Conservation (phyloP, 2,113 vertebrate species). For the Cinclus mexicanus region DNA sequence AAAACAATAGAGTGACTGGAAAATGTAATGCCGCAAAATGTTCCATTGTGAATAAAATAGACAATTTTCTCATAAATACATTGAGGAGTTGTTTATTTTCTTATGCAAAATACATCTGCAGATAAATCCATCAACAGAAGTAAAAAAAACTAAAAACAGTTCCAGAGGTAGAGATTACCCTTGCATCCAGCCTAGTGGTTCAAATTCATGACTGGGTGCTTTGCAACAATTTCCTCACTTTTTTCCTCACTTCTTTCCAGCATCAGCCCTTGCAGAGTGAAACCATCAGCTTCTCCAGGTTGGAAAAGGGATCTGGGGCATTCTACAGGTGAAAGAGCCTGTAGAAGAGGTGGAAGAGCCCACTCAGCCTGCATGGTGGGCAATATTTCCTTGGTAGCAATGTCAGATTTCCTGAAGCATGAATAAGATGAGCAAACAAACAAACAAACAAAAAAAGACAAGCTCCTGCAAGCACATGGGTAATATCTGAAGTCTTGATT, state of each 20-base stretch:
- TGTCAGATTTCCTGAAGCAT: background rate
- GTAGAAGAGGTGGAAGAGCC: background rate
- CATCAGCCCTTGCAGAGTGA: background rate
- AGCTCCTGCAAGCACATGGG: accelerated
- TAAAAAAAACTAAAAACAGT: background rate
- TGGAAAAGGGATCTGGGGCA: background rate
- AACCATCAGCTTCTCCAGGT: background rate
- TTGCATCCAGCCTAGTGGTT: background rate
- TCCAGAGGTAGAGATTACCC: background rate
- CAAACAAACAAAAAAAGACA: background rate
- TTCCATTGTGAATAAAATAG: accelerated
- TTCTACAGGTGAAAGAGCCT: no score
- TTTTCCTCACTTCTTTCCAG: background rate
- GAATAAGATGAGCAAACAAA: background rate
- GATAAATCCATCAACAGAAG: background rate
- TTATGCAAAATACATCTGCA: background rate
- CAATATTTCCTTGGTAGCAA: no score
- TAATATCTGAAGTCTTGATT: background rate
- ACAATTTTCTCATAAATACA: background rate
- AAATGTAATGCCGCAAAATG: accelerated
- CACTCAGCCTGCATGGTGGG: background rate
- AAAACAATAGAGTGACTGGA: background rate
- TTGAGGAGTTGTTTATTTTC: background rate
- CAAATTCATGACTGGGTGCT: background rate
- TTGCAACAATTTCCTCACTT: background rate